Evolutionary conservation across 2,888 invertebrate genomes (phyloP).

Genomic region (Mimas tiliae): DNA sequence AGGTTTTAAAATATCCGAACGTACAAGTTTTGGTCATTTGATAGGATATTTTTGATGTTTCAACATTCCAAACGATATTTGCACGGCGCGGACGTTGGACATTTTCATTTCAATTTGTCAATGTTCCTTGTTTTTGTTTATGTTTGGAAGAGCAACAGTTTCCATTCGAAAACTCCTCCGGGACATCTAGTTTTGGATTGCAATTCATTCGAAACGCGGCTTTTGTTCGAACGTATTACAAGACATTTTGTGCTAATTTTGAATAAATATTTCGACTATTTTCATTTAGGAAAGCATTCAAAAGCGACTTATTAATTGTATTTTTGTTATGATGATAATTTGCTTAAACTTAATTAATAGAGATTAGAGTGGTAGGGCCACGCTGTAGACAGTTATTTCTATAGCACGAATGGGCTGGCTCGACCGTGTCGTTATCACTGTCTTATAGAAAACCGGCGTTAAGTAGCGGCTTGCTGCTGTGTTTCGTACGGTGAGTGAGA

Average conservation of each 20-base stretch:
- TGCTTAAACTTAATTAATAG: too few species aligned
- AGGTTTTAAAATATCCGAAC: neutral
- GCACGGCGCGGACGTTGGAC: neutral
- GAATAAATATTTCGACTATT: too few species aligned
- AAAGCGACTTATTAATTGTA: too few species aligned
- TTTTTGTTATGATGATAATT: too few species aligned
- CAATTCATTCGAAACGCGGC: neutral
- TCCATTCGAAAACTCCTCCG: conserved; percentile 5
- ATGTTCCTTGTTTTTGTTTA: conserved; percentile 3
- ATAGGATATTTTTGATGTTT: conserved; percentile 18
- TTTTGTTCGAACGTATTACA: neutral
- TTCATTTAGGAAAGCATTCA: too few species aligned
- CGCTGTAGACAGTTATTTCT: too few species aligned
- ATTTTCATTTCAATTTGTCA: conserved; percentile 23
- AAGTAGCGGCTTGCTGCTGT: too few species aligned
- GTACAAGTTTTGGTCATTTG: neutral
- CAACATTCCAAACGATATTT: neutral
- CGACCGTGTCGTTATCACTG: too few species aligned
- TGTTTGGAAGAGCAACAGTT: conserved; percentile 20
- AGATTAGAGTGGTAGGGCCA: too few species aligned
- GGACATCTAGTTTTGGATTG: neutral
- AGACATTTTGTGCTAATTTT: neutral
- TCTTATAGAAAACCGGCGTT: too few species aligned
- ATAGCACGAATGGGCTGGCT: too few species aligned
- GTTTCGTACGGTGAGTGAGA: too few species aligned